Conservation (phyloP, 2,113 vertebrate genomes). For the Platysternon megacephalum region DNA sequence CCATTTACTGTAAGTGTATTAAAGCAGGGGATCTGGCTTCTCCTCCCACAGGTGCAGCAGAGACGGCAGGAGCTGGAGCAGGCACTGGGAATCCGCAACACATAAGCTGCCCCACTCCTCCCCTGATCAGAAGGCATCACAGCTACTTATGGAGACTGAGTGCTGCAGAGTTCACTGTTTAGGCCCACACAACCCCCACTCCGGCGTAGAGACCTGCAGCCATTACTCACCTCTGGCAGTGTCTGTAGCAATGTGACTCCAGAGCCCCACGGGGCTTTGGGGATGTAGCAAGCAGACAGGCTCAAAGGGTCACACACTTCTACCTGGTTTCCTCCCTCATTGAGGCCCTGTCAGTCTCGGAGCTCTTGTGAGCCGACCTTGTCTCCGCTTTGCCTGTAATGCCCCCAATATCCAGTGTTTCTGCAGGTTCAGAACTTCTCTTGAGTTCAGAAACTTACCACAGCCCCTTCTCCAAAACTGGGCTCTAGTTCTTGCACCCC, state of each 20-base stretch:
- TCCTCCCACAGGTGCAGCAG: conserved; percentile 91
- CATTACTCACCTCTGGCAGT: conserved; percentile 19
- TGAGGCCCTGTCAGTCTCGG: conserved; percentile 62
- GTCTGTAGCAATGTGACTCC: conserved; percentile 40
- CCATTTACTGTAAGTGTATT: accelerated
- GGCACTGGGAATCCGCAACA: conserved; percentile 97
- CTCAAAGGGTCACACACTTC: conserved; percentile 70
- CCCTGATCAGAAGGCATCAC: conserved; percentile 36
- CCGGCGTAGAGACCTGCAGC: background rate
- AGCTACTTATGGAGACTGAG: conserved; percentile 34
- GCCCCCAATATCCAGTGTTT: conserved; percentile 9
- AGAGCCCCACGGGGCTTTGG: background rate
- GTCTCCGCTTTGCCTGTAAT: conserved; percentile 2
- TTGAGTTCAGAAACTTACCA: background rate
- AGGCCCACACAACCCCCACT: conserved; percentile 65
- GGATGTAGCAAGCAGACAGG: conserved; percentile 53
- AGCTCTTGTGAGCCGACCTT: conserved; percentile 13
- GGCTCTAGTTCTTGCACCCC: background rate
- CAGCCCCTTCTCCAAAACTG: background rate
- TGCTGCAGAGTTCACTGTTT: conserved; percentile 60
- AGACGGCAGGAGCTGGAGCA: conserved; percentile 97
- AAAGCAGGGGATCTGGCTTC: background rate
- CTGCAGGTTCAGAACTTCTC: conserved; percentile 36
- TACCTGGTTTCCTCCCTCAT: conserved; percentile 68
- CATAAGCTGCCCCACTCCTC: conserved; percentile 74